phyloP scores from a whole-genome alignment of 64 coral and sea anemone genomes.

The Actinia equina region DNA sequence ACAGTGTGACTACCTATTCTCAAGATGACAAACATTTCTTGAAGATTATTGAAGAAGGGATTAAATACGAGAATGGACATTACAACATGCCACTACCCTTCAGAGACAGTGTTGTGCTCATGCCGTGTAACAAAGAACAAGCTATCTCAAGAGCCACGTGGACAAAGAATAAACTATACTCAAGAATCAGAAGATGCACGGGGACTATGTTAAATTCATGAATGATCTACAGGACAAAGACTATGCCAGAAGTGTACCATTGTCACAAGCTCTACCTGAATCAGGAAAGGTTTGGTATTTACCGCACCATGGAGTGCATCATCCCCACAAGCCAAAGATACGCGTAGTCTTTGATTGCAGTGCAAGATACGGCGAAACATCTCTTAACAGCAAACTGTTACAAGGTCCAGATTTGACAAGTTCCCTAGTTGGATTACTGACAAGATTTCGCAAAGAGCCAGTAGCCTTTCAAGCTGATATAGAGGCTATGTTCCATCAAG shows the following conservation, averaged over 20 bases:
- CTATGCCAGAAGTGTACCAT: conserved; percentile 17
- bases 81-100: conserved; percentile 33
- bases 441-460: conserved; percentile 7
- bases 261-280: not conserved
- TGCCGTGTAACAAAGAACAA: conserved; percentile 13
- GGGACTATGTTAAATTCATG: conserved; percentile 13
- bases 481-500: conserved; percentile 11
- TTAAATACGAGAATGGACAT: conserved; percentile 21
- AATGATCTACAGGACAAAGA: conserved; percentile 30
- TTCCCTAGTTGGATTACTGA: conserved; percentile 12
- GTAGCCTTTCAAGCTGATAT: conserved; percentile 5
- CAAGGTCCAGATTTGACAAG: conserved; percentile 6
- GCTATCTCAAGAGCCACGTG: conserved; percentile 10
- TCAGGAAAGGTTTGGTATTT: not conserved
- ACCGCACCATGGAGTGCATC: not conserved
- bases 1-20: conserved; percentile 1
- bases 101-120: not conserved
- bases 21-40: conserved; percentile 28
- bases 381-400: conserved; percentile 11
- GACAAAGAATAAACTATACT: conserved; percentile 39
- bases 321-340: not conserved
- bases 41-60: conserved; percentile 10
- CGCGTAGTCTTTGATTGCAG: not conserved
- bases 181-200: conserved; percentile 8
- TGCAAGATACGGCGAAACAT: not conserved